Evolutionary conservation across 2,797 vertebrate genomes (phyloP), one percentile per base, ranked within the genome.

Genomic region (Notamacropus eugenii): DNA sequence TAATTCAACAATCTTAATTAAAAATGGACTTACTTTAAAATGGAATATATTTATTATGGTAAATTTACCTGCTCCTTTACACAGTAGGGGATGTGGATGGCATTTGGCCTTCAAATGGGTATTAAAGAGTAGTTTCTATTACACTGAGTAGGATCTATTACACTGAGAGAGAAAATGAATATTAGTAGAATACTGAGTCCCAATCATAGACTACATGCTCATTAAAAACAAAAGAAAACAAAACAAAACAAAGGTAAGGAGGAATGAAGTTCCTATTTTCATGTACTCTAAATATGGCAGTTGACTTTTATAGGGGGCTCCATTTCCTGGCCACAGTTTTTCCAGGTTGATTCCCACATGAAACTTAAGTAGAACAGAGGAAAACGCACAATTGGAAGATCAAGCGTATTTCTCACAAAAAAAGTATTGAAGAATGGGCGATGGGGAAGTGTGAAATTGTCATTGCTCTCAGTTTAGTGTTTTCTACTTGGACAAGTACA

Each of bases 391-490:
- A 56, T 2, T 90, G 4, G 52, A 74, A 92, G 31, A 90, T 11
- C 62, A 90, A 95, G 55, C 62, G n/a, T 50, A 95, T 55, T 82
- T 90, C n/a, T 92, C 92, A 90, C 9, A 92, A 40, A 57, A 91
- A 67, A 50, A 55, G 27, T 87, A 91, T 4, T 19, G 0, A 19
- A 57, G 94, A 95, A 93, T 4, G 82, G 34, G 90, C 93, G 56
- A 52, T 28, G 56, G 57, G 91, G 22, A 94, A 90, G 4, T 24
- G 3, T 93, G 10, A 13, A 91, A 54, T 56, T 94, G 24, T 95
- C 19, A 67, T 67, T 57, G 74, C 11, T 90, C 5, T 91, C 59
- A 29, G 90, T 67, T 96, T 52, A 97, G 28, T 95, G 94, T 95
- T 97, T 55, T 95, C 27, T 92, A 95, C 27, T 40, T 94, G 90